These are phyloP conservation scores for Psephotus haematonotus DNA, from an alignment of 2,113 vertebrate species.

Conservation along the genomic window DNA sequence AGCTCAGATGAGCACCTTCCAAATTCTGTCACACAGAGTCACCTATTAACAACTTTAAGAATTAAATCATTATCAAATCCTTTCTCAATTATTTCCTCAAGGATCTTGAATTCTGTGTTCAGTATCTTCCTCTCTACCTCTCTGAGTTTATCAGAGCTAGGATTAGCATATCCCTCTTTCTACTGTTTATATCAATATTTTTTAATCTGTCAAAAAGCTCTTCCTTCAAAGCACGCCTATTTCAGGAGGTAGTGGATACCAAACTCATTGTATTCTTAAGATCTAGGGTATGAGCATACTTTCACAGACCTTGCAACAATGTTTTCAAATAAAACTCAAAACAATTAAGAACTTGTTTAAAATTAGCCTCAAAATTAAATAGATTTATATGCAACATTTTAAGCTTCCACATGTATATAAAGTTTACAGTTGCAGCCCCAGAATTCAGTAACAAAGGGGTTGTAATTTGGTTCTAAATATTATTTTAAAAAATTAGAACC, in stretches of 20 bases:
- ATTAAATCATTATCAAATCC: background rate
- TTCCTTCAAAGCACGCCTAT: background rate
- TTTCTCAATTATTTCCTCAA: conserved; percentile 28
- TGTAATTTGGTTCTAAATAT: background rate
- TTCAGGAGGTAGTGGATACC: background rate
- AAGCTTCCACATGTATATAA: background rate
- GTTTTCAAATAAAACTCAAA: background rate
- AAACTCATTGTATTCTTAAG: background rate
- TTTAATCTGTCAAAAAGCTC: background rate
- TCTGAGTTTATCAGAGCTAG: background rate
- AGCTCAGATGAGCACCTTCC: too few species aligned
- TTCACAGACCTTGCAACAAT: background rate
- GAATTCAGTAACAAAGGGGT: background rate
- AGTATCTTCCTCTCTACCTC: background rate
- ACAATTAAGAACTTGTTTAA: background rate
- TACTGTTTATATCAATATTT: background rate
- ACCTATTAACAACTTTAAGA: background rate
- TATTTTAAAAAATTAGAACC: background rate
- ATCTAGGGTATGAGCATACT: background rate
- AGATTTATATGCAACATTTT: background rate
- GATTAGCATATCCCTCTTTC: background rate
- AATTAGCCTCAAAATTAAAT: background rate
- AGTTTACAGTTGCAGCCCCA: background rate
- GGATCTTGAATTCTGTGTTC: background rate
- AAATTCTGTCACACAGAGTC: fast-evolving